Percentiles rank a stretch among this genome's conserved stretches.
Conservation (phyloP, 2,113 vertebrate species). For the Plectropomus leopardus region DNA sequence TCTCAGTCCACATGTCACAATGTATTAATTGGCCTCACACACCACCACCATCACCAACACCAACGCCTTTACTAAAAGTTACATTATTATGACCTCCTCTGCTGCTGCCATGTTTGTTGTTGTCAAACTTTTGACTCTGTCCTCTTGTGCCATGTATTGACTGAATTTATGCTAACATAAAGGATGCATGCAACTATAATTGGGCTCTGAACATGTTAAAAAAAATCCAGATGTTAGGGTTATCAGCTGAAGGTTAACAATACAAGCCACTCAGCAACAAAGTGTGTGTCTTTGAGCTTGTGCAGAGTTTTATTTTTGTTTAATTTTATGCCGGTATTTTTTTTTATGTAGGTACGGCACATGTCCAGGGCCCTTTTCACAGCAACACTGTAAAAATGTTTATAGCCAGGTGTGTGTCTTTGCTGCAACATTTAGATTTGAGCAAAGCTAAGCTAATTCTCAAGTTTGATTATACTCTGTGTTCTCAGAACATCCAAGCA, state of each 20-base stretch:
- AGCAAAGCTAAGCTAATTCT: neutral
- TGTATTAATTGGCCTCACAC: too few relatives aligned
- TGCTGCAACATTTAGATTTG: neutral
- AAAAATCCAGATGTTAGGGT: neutral
- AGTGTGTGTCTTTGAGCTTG: neutral
- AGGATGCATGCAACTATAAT: too few relatives aligned
- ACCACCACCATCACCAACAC: too few relatives aligned
- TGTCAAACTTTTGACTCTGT: too few relatives aligned
- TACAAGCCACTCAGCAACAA: neutral
- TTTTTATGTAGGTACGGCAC: neutral
- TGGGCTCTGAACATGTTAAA: too few relatives aligned
- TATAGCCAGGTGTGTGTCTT: neutral
- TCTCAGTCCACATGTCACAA: too few relatives aligned
- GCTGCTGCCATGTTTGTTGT: too few relatives aligned
- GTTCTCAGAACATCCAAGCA: conserved; percentile 6
- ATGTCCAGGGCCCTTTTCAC: neutral
- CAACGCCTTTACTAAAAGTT: too few relatives aligned
- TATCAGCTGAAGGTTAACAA: conserved; percentile 5
- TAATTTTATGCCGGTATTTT: neutral
- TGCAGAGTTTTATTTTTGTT: neutral
- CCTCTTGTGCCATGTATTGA: too few relatives aligned
- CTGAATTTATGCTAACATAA: too few relatives aligned
- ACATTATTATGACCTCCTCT: too few relatives aligned
- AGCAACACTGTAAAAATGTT: neutral
- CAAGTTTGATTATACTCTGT: neutral